Conservation (phyloP, 2,888 invertebrate species). For the Embidobia sp. region DNA sequence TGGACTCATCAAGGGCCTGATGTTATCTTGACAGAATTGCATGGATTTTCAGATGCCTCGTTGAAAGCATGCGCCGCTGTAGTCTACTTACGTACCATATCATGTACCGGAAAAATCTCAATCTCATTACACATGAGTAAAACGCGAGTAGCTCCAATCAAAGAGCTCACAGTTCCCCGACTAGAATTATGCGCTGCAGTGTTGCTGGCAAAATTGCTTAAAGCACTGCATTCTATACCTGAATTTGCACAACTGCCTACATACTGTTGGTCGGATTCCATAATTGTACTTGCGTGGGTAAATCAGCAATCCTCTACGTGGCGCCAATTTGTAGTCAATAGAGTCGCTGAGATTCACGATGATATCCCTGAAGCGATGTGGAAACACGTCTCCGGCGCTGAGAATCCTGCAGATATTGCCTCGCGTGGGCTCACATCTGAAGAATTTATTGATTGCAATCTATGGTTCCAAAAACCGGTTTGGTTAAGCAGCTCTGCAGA, state of each 20-base stretch:
- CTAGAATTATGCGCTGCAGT: background rate
- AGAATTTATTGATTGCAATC: background rate
- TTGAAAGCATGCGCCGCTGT: background rate
- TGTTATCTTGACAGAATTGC: too few species aligned
- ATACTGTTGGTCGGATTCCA: background rate
- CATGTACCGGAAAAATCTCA: background rate
- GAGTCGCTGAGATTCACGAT: background rate
- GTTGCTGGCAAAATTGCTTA: background rate
- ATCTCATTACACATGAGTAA: background rate
- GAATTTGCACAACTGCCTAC: background rate
- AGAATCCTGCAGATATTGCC: slow-evolving; percentile 59
- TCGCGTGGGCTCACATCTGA: slow-evolving; percentile 14
- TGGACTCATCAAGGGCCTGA: background rate
- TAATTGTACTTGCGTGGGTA: background rate
- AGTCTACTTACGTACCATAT: background rate
- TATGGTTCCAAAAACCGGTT: too few species aligned
- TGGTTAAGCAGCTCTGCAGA: background rate
- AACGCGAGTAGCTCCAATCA: background rate
- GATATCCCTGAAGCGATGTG: background rate
- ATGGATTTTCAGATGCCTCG: background rate
- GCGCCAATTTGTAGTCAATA: background rate
- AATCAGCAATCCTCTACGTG: background rate
- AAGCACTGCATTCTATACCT: background rate
- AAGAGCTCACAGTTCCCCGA: background rate
- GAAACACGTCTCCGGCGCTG: slow-evolving; percentile 6